These are phyloP conservation scores for Chlorocebus sabaeus DNA, from an alignment of 2,113 vertebrate species.

Conservation along the genomic window DNA sequence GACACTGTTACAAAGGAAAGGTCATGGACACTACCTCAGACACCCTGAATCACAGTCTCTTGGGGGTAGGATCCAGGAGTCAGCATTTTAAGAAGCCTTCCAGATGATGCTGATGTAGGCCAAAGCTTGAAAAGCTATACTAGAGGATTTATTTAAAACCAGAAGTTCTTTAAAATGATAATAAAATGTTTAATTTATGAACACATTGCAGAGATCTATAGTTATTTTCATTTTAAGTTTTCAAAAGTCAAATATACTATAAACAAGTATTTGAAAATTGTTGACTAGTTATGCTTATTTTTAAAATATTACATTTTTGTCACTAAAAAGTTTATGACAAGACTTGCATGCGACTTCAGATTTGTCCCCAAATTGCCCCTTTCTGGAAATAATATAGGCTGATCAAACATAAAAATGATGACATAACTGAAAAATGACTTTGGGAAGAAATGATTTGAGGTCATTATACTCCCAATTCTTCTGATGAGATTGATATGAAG, in stretches of 20 bases:
- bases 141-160: neutral
- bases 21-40: too few relatives aligned
- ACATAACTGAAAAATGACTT: constrained; percentile 31
- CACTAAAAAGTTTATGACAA: constrained; percentile 21
- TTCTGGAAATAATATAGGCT: constrained; percentile 41
- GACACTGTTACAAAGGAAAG: neutral
- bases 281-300: neutral
- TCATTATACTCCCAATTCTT: constrained; percentile 48
- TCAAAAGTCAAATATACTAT: constrained; percentile 19
- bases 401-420: constrained; percentile 55
- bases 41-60: neutral
- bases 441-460: constrained; percentile 68
- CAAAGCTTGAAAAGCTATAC: neutral
- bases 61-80: neutral
- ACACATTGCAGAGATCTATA: neutral
- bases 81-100: neutral
- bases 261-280: neutral
- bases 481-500: constrained; percentile 66
- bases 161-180: neutral
- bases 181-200: neutral
- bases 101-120: neutral
- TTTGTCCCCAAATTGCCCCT: constrained; percentile 43
- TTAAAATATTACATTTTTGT: constrained; percentile 38
- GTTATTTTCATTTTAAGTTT: neutral
- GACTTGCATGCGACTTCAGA: neutral